phyloP scores from a whole-genome alignment of 1,140 invertebrate species.

The Macrostomum lignano region DNA sequence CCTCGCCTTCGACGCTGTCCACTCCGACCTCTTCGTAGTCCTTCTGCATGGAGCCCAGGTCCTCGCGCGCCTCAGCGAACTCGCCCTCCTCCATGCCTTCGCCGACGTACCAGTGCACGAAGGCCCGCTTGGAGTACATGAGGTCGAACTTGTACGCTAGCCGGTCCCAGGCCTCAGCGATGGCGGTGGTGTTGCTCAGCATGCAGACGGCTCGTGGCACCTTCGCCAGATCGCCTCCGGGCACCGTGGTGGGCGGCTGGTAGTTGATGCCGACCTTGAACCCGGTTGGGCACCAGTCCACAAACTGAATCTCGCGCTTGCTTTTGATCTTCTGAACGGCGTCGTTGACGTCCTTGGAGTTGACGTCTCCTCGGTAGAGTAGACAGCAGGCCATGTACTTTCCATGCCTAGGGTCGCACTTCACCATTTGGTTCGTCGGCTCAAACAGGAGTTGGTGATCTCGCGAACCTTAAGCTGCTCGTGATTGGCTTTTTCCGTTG shows the following conservation, averaged over 20 bases:
- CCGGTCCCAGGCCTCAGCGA: conserved; percentile 34
- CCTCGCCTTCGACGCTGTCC: conserved; percentile 38
- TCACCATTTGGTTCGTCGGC: conserved; percentile 38
- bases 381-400: conserved; percentile 15
- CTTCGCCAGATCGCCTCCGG: conserved; percentile 15
- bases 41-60: conserved; percentile 43
- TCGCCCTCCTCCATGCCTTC: conserved; percentile 9
- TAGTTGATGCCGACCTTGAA: conserved; percentile 33
- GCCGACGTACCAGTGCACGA: conserved; percentile 21
- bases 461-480: conserved; percentile 33
- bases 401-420: conserved; percentile 35
- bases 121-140: conserved; percentile 8
- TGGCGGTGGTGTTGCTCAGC: conserved; percentile 49
- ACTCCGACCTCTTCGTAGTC: conserved; percentile 48
- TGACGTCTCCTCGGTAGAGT: conserved; percentile 21
- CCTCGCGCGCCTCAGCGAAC: conserved; percentile 49
- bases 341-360: conserved; percentile 52
- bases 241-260: conserved; percentile 14
- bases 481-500: conserved; percentile 54
- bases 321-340: conserved; percentile 55
- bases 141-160: conserved; percentile 13
- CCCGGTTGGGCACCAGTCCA: conserved; percentile 10
- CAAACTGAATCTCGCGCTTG: conserved; percentile 8
- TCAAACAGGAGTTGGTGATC: conserved; percentile 35
- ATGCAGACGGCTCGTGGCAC: conserved; percentile 33